These are phyloP conservation scores for Leucoraja erinaceus DNA, from an alignment of 2,113 vertebrate genomes.

Conservation along the genomic window DNA sequence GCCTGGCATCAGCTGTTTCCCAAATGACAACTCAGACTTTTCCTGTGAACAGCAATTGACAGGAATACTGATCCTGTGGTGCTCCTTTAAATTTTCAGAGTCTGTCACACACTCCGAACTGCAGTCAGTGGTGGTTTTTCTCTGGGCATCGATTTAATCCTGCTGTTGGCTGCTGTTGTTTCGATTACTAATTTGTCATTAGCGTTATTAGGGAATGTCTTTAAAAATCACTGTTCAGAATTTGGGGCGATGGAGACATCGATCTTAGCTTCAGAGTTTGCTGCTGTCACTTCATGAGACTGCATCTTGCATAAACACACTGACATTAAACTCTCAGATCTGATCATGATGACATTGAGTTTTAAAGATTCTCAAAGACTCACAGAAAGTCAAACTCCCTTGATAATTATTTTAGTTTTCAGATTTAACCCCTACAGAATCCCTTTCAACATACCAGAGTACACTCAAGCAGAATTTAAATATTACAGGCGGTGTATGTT, in stretches of 20 bases:
- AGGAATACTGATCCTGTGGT: conserved; percentile 8
- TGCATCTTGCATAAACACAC: conserved; percentile 17
- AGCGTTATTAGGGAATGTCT: conserved; percentile 26
- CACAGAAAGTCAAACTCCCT: not conserved
- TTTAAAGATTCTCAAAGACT: not conserved
- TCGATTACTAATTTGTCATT: conserved; percentile 38
- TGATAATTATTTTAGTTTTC: not conserved
- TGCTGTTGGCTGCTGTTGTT: conserved; percentile 1
- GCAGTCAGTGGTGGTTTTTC: conserved; percentile 13
- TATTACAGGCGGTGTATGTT: not conserved
- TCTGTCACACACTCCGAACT: conserved; percentile 24
- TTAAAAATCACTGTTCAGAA: conserved; percentile 23
- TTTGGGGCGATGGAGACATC: conserved; percentile 22
- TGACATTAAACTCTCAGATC: not conserved
- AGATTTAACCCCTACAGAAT: not conserved
- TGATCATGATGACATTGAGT: conserved; percentile 25
- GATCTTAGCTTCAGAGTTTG: conserved; percentile 33
- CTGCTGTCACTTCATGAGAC: conserved; percentile 8
- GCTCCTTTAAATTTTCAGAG: conserved; percentile 32
- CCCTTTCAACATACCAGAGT: not conserved
- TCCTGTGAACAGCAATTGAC: conserved; percentile 26
- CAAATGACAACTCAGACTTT: conserved; percentile 27
- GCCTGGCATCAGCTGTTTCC: not conserved
- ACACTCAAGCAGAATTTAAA: not conserved
- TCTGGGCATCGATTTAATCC: conserved; percentile 28